Conservation (phyloP, 1,140 invertebrate genomes). For the Diprion similis region DNA sequence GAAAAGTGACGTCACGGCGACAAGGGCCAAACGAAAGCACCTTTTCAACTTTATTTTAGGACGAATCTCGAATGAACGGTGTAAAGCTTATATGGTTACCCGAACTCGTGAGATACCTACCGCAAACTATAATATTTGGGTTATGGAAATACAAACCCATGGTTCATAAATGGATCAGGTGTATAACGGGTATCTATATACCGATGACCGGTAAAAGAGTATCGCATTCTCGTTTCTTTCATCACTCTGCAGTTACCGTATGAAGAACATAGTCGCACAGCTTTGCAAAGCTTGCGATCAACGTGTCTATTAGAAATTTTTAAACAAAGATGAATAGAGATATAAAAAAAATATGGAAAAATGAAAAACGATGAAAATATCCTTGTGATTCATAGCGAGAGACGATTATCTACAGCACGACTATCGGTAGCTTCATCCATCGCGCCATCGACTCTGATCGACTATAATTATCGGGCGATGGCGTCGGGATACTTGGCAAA, state of each 20-base stretch:
- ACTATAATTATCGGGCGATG: too few relatives aligned
- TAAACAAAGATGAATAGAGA: too few relatives aligned
- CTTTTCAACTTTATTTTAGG: neutral
- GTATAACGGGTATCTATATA: neutral
- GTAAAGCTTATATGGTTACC: neutral
- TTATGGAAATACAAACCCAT: neutral
- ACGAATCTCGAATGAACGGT: neutral
- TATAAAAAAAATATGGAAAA: too few relatives aligned
- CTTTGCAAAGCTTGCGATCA: neutral
- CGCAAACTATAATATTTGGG: slow-evolving; percentile 1
- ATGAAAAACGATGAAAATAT: too few relatives aligned
- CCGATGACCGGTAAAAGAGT: neutral
- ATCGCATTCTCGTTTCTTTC: neutral
- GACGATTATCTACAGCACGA: too few relatives aligned
- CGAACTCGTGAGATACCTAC: neutral
- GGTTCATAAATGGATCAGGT: neutral
- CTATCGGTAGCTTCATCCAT: too few relatives aligned
- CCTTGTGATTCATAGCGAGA: too few relatives aligned
- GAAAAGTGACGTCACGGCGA: too few relatives aligned
- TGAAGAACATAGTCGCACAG: neutral
- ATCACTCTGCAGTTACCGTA: too few relatives aligned
- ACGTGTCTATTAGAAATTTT: neutral
- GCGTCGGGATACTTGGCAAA: too few relatives aligned
- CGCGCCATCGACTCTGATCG: too few relatives aligned
- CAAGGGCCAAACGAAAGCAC: too few relatives aligned